Base-by-base conservation (phyloP, 2,113 vertebrate genomes). In the Oreocharis arfaki region DNA sequence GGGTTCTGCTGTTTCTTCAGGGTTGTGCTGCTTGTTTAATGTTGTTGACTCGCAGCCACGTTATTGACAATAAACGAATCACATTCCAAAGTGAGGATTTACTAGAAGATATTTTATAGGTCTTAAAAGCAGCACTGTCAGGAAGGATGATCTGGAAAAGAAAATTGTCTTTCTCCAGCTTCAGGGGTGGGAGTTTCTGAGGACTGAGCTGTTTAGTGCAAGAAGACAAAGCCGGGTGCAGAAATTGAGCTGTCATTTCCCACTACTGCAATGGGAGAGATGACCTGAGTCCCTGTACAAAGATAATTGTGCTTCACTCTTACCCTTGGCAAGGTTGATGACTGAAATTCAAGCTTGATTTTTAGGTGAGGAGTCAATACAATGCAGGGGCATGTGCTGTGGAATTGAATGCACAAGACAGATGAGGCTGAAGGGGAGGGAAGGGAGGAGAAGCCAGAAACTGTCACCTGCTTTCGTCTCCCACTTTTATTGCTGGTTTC, bases 181-280 rank as follows among this genome's bases (percentile, higher is more conserved):
- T 39, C 16, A 59, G 10, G 47, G 32, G 33, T 67, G 41, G 8
- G 27, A 56, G 35, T 80, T 84, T 60, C 28, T 79, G 59, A 80
- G 63, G 30, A 49, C 26, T 16, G 32, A 73, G 53, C 35, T 49
- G 5, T 33, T 82, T 5, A 61, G 50, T 32, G 26, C 35, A 30
- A 27, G 50, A 22, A 57, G 50, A 17, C 52, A 89, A 88, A 87
- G 41, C 17, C 64, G 17, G 14, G 39, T 86, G 35, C 39, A 28
- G 71, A 81, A 88, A 78, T 33, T 49, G 68, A 80, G 37, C 32
- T 92, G 80, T 74, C 55, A 44, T 42, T 92, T 94, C 47, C 68
- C 28, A 39, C 84, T 84, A 12, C 28, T 52, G 11, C 55, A 61
- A 1, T 21, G 35, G 73, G 55, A 89, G 33, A 84, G 18, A 52